phyloP scores from a whole-genome alignment of 2,797 vertebrate genomes.

The Ctenochaetus hawaiiensis region DNA sequence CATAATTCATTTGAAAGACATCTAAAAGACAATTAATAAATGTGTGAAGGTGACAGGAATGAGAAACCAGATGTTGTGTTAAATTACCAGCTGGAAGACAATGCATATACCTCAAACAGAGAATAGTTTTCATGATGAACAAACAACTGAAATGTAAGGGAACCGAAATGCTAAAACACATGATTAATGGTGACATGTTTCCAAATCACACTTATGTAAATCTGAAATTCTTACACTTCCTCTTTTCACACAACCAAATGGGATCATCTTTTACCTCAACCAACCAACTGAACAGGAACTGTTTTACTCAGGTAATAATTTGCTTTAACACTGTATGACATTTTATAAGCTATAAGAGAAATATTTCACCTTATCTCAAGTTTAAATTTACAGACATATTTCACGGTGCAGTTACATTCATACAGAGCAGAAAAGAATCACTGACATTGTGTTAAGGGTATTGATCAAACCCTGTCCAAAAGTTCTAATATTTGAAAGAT shows the following conservation, averaged over 20 bases:
- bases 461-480: background rate
- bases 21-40: background rate
- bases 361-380: background rate
- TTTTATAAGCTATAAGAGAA: background rate
- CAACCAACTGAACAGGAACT: background rate
- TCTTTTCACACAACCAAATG: background rate
- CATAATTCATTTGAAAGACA: slow-evolving; percentile 14
- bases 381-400: background rate
- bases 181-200: background rate
- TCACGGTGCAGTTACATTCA: background rate
- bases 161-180: background rate
- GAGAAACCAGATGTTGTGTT: slow-evolving; percentile 3
- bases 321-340: background rate
- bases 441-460: background rate
- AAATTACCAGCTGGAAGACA: background rate
- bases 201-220: background rate
- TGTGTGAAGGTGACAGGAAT: background rate
- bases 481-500: background rate
- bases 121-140: background rate
- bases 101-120: background rate
- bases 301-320: background rate
- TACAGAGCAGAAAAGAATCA: background rate
- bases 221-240: no score
- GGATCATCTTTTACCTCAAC: background rate
- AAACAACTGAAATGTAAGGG: background rate